Percentiles rank a stretch among this genome's conserved stretches.
Conservation (phyloP, 2,113 vertebrate genomes). For the Sula dactylatra region DNA sequence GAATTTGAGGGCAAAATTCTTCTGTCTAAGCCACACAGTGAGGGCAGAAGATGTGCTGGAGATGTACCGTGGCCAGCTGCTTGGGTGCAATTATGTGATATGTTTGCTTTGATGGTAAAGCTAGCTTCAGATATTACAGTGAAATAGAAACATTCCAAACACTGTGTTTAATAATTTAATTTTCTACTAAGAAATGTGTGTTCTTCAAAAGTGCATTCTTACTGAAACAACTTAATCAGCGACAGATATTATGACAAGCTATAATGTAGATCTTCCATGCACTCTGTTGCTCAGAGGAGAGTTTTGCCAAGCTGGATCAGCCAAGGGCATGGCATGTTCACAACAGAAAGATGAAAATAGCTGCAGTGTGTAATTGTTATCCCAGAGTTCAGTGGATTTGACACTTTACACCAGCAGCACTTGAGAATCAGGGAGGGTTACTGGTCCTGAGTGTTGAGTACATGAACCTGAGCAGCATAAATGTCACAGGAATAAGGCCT, state of each 20-base stretch:
- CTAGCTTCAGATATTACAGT: background rate
- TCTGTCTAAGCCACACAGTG: background rate
- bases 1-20: constrained; percentile 29
- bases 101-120: background rate
- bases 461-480: background rate
- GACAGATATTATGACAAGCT: background rate
- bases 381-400: background rate
- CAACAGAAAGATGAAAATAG: constrained; percentile 39
- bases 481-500: background rate
- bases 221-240: background rate
- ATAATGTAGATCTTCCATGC: background rate
- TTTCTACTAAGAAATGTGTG: background rate
- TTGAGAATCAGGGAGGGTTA: background rate
- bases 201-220: background rate
- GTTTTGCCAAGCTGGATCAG: background rate
- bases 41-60: background rate
- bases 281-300: background rate
- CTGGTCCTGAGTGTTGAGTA: background rate
- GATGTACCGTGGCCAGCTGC: background rate
- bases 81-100: background rate
- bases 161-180: background rate
- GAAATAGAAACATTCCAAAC: background rate
- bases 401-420: background rate
- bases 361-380: background rate
- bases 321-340: fast-evolving